Evolutionary conservation across 2,113 vertebrate species (phyloP), one percentile per base, ranked within the genome.

Genomic region (Sorex fumeus): DNA sequence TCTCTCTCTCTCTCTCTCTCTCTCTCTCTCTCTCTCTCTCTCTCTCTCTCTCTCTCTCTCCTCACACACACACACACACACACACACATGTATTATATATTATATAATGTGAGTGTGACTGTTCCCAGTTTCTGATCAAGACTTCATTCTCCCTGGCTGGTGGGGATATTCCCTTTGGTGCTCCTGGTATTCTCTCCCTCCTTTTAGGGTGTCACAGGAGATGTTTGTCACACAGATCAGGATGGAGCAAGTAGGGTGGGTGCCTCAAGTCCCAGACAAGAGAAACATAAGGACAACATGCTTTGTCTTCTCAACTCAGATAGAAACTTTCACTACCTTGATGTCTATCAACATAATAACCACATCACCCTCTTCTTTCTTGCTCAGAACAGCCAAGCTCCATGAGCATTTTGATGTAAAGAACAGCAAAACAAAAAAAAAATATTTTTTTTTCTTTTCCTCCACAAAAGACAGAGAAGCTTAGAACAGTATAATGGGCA

Each of bases 401-500:
- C 40, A 15, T 28, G 53, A 60, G 6, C 36, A 47, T 9, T 9
- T 30, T 66, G 77, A 36, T 32, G 9, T 8, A 27, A 91, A 40
- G 70, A 80, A 79, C 0, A 72, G 70, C 43, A 69, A 30, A 83
- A 90, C 71, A 67, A 12, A 64, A 88, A 30, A 50, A 3, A 40
- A 40, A 40, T 40, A 40, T 40, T 53, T 13, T 19, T 40, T 53
- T 13, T 19, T 40, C 70, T 78, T n/a, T 60, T 7, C n/a, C 45
- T 21, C n/a, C 71, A 87, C 62, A 50, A 30, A 82, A 67, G 75
- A 57, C 36, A 1, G 7, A 32, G 67, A 40, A 21, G 43, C n/a
- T 43, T 13, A 50, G 79, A 93, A 79, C 32, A 87, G 27, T 67
- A 77, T 50, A 84, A 94, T 87, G 83, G 67, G 36, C 64, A 40